Evolutionary conservation across 2,888 invertebrate genomes (phyloP).

Genomic region (Endotricha flammealis): DNA sequence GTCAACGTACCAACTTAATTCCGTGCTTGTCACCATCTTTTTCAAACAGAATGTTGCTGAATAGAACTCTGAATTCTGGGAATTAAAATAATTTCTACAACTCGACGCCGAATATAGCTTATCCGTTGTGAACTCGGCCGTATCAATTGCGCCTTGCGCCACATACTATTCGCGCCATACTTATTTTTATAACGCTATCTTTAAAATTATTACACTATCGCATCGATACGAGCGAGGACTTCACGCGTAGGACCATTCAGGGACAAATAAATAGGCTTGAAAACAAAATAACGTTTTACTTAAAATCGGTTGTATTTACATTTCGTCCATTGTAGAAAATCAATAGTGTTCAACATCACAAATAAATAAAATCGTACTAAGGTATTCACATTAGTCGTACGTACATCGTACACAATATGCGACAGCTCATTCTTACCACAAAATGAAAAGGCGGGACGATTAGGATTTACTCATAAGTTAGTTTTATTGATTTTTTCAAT

Average conservation of each 20-base stretch:
- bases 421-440: slow-evolving; percentile 67
- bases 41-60: too few relatives aligned
- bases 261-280: slow-evolving; percentile 70
- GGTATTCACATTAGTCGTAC: slow-evolving; percentile 72
- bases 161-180: slow-evolving; percentile 32
- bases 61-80: too few relatives aligned
- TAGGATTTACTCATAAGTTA: slow-evolving; percentile 57
- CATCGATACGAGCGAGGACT: slow-evolving; percentile 17
- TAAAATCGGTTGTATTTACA: slow-evolving; percentile 79
- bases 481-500: slow-evolving; percentile 60
- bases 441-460: slow-evolving; percentile 69
- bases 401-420: slow-evolving; percentile 70
- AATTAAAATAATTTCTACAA: too few relatives aligned
- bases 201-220: slow-evolving; percentile 23
- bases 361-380: slow-evolving; percentile 78
- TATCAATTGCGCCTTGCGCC: slow-evolving; percentile 31
- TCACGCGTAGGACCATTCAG: slow-evolving; percentile 23
- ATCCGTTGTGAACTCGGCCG: slow-evolving; percentile 29
- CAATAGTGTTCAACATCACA: slow-evolving; percentile 77
- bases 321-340: slow-evolving; percentile 77
- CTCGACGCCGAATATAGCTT: too few relatives aligned
- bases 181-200: slow-evolving; percentile 44
- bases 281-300: slow-evolving; percentile 78
- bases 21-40: too few relatives aligned
- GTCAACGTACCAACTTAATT: too few relatives aligned